A percentile compares a stretch with the other conserved stretches of the same genome.
These are phyloP conservation scores for Cataglyphis livida DNA, from an alignment of 2,888 invertebrate genomes.

Conservation along the genomic window DNA sequence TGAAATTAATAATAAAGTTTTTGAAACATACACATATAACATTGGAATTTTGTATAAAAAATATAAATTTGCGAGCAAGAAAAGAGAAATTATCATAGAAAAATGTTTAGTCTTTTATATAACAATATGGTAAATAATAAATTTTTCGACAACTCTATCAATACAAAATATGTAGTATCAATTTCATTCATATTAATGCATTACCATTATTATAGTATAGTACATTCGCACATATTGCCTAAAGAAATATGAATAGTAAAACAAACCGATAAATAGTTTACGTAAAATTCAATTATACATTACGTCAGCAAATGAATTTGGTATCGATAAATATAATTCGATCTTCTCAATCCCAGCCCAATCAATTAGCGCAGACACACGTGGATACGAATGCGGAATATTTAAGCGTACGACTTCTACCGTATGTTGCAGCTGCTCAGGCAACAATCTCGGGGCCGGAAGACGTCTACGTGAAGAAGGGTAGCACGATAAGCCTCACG, in stretches of 20 bases:
- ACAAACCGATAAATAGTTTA: neutral
- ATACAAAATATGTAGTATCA: neutral
- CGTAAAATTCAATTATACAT: neutral
- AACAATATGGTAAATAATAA: neutral
- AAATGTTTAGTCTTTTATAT: neutral
- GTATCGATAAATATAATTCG: conserved; percentile 1
- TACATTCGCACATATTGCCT: neutral
- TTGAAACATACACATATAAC: neutral
- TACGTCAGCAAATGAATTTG: neutral
- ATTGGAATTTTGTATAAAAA: neutral
- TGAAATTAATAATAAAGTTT: neutral
- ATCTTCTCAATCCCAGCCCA: neutral
- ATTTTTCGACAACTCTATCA: neutral
- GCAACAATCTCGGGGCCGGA: conserved; percentile 94
- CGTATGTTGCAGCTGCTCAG: conserved; percentile 91
- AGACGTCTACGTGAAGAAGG: conserved; percentile 95
- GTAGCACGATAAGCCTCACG: conserved; percentile 95
- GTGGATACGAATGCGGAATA: conserved; percentile 46
- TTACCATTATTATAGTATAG: neutral
- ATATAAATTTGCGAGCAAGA: neutral
- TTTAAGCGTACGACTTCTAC: conserved; percentile 70
- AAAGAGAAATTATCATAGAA: neutral
- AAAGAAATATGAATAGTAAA: neutral
- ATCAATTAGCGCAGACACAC: conserved; percentile 30
- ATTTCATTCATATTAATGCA: neutral